Base-by-base conservation (phyloP, 1,140 invertebrate species). In the Sycophila sp. region DNA sequence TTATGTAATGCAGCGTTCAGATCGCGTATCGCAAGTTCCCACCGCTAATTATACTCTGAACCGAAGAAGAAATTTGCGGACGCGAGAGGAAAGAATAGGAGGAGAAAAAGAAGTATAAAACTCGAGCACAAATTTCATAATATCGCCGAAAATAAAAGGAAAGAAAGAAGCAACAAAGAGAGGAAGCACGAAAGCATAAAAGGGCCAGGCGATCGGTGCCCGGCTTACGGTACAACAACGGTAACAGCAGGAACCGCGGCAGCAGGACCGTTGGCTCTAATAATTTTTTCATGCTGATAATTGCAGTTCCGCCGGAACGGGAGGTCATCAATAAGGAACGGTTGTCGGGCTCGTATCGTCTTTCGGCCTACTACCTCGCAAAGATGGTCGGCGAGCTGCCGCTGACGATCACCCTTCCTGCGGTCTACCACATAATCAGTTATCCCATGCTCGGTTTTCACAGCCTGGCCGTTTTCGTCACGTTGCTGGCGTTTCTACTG, bases 381-480 rank as follows among this genome's bases (percentile, higher is more conserved):
- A 95, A 95, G 87, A 94, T 94, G 91, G 89, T 93, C 47, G 93
- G 94, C 55, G 94, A 96, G 84, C 81, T 94, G 73, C 93, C 93
- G 1, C 78, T 95, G 69, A 92, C 92, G 7, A 89, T 95, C 67
- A 91, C 93, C 17, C 79, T 95, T 75, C 94, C 94, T 58, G 90
- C 92, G 49, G 89, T 94, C 73, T 94, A 94, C 85, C 92, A 94
- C 81, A 83, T 92, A 62, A 92, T 94, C 72, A 92, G 92, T 58
- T 95, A 94, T 83, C 92, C 92, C 56, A 91, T 95, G 90, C 85
- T 94, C 77, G 93, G 89, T 66, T 87, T 87, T 51, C 84, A 89
- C 70, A 91, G 88, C 76, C 82, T 89, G 2, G 83, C 88, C 24
- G 89, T 92, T 53, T 94, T 94, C 82, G 87, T 93, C 68, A 88